Conservation (phyloP, 53 echinoderm and acorn worm genomes). For the Glandiceps talaboti region DNA sequence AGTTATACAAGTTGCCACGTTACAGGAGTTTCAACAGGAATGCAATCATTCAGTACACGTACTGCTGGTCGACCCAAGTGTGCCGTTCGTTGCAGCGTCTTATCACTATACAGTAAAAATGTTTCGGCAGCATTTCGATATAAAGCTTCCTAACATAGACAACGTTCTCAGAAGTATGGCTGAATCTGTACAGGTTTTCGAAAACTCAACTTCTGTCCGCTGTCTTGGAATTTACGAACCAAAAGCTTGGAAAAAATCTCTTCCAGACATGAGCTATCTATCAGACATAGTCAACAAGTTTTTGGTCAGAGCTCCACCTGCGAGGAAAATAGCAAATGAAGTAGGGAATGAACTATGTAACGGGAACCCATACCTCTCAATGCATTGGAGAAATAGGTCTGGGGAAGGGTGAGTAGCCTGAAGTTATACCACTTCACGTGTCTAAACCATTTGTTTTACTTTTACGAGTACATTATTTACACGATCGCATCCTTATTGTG, state of each 20-base stretch:
- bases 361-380: background rate
- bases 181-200: background rate
- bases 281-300: background rate
- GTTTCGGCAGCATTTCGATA: background rate
- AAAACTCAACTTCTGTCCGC: background rate
- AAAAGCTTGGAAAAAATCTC: background rate
- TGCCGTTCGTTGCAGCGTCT: background rate
- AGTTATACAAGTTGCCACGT: background rate
- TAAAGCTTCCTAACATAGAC: background rate
- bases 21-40: background rate
- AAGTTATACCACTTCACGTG: too few species aligned
- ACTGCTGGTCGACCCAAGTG: background rate
- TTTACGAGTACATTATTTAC: too few species aligned
- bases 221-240: background rate
- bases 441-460: too few species aligned
- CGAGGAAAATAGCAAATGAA: background rate
- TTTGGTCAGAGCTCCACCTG: background rate
- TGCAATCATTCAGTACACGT: background rate
- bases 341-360: background rate
- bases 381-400: background rate
- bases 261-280: background rate
- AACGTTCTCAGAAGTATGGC: background rate
- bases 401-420: background rate
- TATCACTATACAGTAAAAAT: background rate
- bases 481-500: too few species aligned